Evolutionary conservation across 2,888 invertebrate species (phyloP).

Genomic region (Rhagophthalmus giganteus): DNA sequence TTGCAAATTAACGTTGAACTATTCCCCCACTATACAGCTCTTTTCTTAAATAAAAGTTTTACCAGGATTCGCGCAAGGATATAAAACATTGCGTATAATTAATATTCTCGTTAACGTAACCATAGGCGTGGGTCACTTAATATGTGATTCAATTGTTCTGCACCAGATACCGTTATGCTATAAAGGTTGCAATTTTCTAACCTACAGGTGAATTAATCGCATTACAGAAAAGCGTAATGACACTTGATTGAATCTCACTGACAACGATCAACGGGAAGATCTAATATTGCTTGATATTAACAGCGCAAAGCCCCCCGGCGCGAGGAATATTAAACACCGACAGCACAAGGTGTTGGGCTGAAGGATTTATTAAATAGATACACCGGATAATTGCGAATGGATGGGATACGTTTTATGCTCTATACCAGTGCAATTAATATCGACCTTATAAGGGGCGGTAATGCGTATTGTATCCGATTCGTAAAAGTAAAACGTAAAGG

Average conservation of each 20-base stretch:
- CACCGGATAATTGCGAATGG: slow-evolving; percentile 27
- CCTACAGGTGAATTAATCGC: neutral
- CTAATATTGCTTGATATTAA: slow-evolving; percentile 37
- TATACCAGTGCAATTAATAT: slow-evolving; percentile 9
- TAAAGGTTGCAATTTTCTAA: neutral
- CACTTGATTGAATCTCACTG: slow-evolving; percentile 36
- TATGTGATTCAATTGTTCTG: no score
- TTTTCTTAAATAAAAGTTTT: no score
- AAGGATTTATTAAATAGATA: slow-evolving; percentile 27
- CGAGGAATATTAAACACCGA: slow-evolving; percentile 38
- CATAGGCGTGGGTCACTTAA: no score
- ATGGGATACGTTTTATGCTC: slow-evolving; percentile 13
- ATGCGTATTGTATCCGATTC: no score
- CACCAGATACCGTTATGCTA: neutral
- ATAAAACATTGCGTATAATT: no score
- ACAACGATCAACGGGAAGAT: slow-evolving; percentile 36
- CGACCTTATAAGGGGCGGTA: slow-evolving; percentile 1
- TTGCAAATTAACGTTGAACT: slow-evolving; percentile 13
- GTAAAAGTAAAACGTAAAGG: no score
- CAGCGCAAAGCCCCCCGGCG: slow-evolving; percentile 30
- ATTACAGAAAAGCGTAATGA: neutral
- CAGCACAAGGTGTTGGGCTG: slow-evolving; percentile 29
- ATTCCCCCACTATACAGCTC: no score
- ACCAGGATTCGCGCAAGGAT: no score
- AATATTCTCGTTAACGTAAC: no score